Percentiles rank a stretch among this genome's conserved stretches.
Conservation (phyloP, 2,888 invertebrate genomes). For the Gasteruption jaculator region DNA sequence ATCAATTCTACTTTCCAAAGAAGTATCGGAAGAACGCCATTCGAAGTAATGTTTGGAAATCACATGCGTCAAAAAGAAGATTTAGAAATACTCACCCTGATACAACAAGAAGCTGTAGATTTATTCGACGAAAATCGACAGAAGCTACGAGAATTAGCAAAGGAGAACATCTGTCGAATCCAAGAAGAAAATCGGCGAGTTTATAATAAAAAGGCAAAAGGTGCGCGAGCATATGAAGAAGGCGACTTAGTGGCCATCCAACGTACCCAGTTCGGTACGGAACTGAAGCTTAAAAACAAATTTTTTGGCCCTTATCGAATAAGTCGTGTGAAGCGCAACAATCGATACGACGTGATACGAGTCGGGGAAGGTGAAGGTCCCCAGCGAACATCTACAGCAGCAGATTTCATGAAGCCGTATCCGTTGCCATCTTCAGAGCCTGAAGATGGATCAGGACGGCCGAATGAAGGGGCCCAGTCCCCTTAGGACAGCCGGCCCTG, state of each 20-base stretch:
- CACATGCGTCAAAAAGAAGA: neutral
- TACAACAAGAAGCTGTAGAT: conserved; percentile 21
- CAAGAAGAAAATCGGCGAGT: conserved; percentile 23
- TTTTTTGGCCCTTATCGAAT: conserved; percentile 42
- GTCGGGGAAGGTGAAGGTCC: conserved; percentile 34
- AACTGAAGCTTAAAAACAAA: conserved; percentile 37
- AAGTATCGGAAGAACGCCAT: conserved; percentile 21
- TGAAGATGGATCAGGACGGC: no score
- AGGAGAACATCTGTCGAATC: conserved; percentile 21
- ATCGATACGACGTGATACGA: conserved; percentile 37
- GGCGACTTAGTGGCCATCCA: conserved; percentile 38
- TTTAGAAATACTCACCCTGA: conserved; percentile 18
- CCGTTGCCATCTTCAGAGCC: no score
- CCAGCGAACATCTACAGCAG: conserved; percentile 27
- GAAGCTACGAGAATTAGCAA: conserved; percentile 17
- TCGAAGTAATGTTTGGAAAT: conserved; percentile 22
- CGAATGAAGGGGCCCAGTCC: no score
- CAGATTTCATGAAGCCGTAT: conserved; percentile 32
- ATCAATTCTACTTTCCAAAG: conserved; percentile 23
- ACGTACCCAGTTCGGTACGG: conserved; percentile 39
- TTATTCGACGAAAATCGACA: conserved; percentile 21
- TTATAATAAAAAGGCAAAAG: conserved; percentile 18
- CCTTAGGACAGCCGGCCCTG: no score
- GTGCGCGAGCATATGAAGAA: conserved; percentile 20
- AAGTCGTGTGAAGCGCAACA: conserved; percentile 26